Percentiles rank a stretch among this genome's conserved stretches.
phyloP scores from a whole-genome alignment of 2,113 vertebrate genomes.

The Melanotaenia duboulayi region DNA sequence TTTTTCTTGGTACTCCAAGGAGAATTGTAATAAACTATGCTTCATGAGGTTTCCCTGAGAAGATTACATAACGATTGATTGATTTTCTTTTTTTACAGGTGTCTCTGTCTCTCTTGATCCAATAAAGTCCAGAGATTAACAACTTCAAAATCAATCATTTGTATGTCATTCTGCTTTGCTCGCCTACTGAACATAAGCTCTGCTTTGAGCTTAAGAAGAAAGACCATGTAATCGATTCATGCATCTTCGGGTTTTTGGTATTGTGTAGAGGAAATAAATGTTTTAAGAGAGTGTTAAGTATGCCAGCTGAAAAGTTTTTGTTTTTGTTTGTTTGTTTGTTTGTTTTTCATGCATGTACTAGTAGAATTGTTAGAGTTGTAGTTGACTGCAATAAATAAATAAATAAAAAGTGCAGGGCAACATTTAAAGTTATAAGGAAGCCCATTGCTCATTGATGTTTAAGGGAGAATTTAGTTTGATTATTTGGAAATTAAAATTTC shows the following conservation, averaged over 20 bases:
- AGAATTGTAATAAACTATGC: constrained; percentile 53
- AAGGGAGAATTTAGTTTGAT: not conserved
- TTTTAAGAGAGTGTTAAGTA: too few species aligned
- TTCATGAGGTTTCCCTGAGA: constrained; percentile 43
- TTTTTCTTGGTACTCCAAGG: constrained; percentile 11
- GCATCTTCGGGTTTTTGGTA: too few species aligned
- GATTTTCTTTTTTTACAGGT: constrained; percentile 48
- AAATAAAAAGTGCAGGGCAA: too few species aligned
- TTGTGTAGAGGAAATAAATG: too few species aligned
- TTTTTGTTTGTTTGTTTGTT: too few species aligned
- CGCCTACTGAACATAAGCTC: constrained; percentile 4
- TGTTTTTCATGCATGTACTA: too few species aligned
- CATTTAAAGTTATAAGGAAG: too few species aligned
- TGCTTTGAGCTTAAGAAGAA: not conserved
- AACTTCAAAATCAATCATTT: constrained; percentile 41
- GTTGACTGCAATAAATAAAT: too few species aligned
- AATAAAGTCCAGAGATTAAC: constrained; percentile 54
- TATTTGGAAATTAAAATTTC: too few species aligned
- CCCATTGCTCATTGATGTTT: too few species aligned
- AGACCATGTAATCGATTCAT: constrained; percentile 1
- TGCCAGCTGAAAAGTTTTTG: too few species aligned
- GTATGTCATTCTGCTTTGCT: constrained; percentile 38
- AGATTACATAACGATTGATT: constrained; percentile 67
- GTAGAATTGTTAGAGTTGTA: too few species aligned
- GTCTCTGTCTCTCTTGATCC: constrained; percentile 59